A percentile compares a stretch with the other conserved stretches of the same genome.
Evolutionary conservation across 2,113 vertebrate species (phyloP).

Genomic region (Aphyosemion australe): DNA sequence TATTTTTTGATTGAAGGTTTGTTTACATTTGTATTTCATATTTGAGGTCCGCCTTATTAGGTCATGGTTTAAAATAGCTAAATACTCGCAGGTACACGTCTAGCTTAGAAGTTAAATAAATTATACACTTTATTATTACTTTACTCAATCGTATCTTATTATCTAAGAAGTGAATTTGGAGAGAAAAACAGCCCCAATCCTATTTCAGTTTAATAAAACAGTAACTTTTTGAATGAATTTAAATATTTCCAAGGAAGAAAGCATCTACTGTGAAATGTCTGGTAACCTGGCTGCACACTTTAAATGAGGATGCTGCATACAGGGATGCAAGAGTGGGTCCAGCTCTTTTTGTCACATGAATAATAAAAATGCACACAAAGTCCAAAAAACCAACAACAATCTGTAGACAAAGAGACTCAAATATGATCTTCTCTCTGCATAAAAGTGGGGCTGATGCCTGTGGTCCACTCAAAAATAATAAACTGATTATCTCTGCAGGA

Average conservation of each 20-base stretch:
- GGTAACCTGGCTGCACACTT: no score
- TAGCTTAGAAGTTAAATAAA: no score
- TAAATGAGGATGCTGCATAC: not conserved
- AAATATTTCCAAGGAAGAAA: no score
- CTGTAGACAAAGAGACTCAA: not conserved
- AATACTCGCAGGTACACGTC: no score
- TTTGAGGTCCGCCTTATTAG: not conserved
- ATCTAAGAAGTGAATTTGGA: no score
- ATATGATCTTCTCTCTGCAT: not conserved
- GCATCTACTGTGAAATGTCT: no score
- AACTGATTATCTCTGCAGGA: not conserved
- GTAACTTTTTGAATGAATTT: no score
- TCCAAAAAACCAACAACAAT: not conserved
- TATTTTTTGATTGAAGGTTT: no score
- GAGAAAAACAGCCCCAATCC: no score
- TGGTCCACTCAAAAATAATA: not conserved
- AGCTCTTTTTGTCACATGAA: not conserved
- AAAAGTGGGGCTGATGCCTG: not conserved
- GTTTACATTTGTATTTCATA: not conserved
- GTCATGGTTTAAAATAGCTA: not conserved
- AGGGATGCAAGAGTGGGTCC: not conserved
- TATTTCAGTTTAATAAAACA: no score
- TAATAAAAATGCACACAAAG: not conserved
- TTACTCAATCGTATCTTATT: no score
- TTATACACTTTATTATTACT: no score